Conservation (phyloP, 2,797 vertebrate species). For the Dendrocincla fuliginosa region DNA sequence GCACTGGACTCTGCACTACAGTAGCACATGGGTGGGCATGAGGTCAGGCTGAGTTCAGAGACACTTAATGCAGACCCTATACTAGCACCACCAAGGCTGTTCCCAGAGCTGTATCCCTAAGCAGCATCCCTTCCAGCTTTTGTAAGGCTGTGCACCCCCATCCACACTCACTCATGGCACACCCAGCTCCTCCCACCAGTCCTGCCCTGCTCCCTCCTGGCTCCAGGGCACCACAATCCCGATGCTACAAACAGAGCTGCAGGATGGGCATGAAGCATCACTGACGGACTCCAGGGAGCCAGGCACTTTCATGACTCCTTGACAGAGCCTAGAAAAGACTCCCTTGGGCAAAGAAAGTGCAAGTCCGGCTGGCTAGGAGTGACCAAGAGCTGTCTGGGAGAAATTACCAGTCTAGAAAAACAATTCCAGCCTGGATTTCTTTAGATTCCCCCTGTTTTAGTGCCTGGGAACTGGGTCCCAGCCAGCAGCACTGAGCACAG, state of each 20-base stretch:
- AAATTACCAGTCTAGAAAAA: neutral
- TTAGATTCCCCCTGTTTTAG: neutral
- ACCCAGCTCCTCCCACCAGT: neutral
- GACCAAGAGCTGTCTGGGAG: neutral
- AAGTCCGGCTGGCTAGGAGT: neutral
- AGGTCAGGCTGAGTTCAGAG: neutral
- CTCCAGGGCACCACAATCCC: neutral
- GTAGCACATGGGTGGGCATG: accelerated
- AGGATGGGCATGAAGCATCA: neutral
- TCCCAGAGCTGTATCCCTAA: neutral
- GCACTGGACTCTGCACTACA: neutral
- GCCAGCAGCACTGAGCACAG: neutral
- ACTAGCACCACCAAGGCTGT: neutral
- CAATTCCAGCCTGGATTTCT: slow-evolving; percentile 25
- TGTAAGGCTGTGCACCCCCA: neutral
- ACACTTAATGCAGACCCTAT: neutral
- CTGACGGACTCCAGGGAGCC: neutral
- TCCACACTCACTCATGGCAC: neutral
- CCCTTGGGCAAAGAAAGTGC: neutral
- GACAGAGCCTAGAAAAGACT: neutral
- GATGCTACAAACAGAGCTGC: neutral
- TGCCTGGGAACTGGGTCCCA: slow-evolving; percentile 10
- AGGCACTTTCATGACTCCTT: neutral
- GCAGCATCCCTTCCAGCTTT: neutral
- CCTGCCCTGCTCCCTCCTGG: neutral